Base-by-base conservation (phyloP, 2,797 vertebrate species). In the Halcyon badia region DNA sequence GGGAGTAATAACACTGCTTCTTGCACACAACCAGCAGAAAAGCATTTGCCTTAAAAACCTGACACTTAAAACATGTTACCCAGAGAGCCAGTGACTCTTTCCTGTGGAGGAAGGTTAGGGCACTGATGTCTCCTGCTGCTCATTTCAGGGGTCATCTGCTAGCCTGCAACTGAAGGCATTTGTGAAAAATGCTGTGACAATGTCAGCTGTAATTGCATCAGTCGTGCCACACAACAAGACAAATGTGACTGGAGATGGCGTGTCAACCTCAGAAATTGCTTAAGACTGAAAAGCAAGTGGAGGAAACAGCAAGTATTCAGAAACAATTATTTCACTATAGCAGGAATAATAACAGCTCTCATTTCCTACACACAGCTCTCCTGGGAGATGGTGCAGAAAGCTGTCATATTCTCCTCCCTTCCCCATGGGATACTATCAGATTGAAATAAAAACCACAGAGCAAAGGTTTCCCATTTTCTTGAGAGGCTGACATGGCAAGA, bases 121-220 rank as follows among this genome's bases (percentile, higher is more conserved):
- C 49, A 64, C 2, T 35, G 26, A 18, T 77, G 77, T 69, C 80
- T 90, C 68, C 51, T 48, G 72, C 69, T 65, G 87, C 80, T 80
- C 69, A 44, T 80, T 88, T 89, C 72, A 69, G 60, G 90, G 83
- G 78, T 90, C 76, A 92, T 35, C 65, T 64, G 73, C 62, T 68
- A 69, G 54, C 64, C 85, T 60, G 83, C 66, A 33, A 75, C 6
- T 31, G 90, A 87, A 80, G 70, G 70, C 46, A 56, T 80, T 72
- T 71, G 66, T 86, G 84, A 39, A 52, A 77, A 89, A 71, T 57
- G 20, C n/a, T 39, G 80, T 76, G 87, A 87, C 91, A 61, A 20
- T n/a, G 76, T 92, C 91, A 83, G 87, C 57, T 87, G 73, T 86
- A 93, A 90, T 92, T 82, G 79, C 83, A 90, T 88, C 93, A 28